Evolutionary conservation across 2,797 vertebrate species (phyloP).

Genomic region (Dermochelys coriacea): DNA sequence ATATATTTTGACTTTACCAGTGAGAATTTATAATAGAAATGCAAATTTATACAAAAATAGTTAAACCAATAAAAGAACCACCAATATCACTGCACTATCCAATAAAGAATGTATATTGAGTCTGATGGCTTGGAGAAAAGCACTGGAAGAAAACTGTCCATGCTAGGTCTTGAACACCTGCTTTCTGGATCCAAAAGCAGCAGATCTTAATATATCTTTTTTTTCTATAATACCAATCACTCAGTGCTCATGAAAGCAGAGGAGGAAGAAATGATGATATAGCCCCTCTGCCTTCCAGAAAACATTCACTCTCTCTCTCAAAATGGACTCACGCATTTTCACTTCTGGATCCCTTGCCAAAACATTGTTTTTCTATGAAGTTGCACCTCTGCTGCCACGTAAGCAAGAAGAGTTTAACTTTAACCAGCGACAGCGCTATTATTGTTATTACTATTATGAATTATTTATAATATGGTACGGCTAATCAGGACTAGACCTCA

Average conservation of each 20-base stretch:
- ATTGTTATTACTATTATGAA: not conserved
- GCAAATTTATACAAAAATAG: conserved; percentile 23
- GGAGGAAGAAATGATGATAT: not conserved
- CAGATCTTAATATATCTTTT: not conserved
- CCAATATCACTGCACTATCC: not conserved
- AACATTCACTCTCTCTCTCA: not conserved
- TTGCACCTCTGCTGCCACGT: not conserved
- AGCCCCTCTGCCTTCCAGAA: not conserved
- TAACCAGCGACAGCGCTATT: not conserved
- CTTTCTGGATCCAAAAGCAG: not conserved
- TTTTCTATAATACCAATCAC: not conserved
- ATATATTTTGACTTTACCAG: conserved; percentile 21
- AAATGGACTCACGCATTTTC: not conserved
- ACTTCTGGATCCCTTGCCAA: not conserved
- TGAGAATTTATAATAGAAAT: not conserved
- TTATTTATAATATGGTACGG: not conserved
- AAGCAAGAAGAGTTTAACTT: not conserved
- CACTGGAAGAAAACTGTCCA: not conserved
- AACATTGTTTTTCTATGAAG: not conserved
- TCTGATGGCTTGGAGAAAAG: not conserved
- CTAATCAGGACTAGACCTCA: not conserved
- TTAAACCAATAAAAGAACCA: not conserved
- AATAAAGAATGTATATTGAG: not conserved
- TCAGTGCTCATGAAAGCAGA: not conserved
- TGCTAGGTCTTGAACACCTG: not conserved